phyloP scores from a whole-genome alignment of 1,140 invertebrate genomes.

The Physella acuta region DNA sequence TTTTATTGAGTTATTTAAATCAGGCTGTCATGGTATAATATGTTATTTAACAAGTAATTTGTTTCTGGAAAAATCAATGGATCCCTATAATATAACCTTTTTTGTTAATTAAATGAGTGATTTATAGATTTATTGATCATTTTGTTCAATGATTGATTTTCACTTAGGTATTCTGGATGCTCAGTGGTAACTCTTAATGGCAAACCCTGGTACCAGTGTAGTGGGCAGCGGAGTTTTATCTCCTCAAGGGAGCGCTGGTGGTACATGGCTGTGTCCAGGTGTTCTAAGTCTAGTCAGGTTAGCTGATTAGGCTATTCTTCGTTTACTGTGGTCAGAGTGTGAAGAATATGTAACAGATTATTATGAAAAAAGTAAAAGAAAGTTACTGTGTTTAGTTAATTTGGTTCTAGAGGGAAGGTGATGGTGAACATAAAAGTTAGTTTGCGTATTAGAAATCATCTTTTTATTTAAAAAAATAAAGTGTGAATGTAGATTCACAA shows the following conservation, averaged over 20 bases:
- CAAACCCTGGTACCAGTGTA: slow-evolving; percentile 28
- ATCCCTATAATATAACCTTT: not conserved
- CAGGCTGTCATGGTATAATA: not conserved
- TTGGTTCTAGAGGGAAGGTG: too few relatives aligned
- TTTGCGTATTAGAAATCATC: too few relatives aligned
- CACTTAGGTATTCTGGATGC: slow-evolving; percentile 34
- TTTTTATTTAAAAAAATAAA: too few relatives aligned
- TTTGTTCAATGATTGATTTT: not conserved
- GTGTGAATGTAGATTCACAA: too few relatives aligned
- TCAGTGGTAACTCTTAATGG: slow-evolving; percentile 22
- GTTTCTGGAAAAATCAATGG: not conserved
- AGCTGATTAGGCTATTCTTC: too few relatives aligned
- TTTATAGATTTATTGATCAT: too few relatives aligned
- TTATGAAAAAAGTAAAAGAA: too few relatives aligned
- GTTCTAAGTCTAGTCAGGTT: too few relatives aligned
- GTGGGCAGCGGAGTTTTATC: slow-evolving; percentile 39
- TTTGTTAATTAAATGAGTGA: not conserved
- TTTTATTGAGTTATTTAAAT: not conserved
- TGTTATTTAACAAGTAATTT: not conserved
- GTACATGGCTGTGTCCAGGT: slow-evolving; percentile 53
- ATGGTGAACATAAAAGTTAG: too few relatives aligned
- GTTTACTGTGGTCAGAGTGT: too few relatives aligned
- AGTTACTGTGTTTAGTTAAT: too few relatives aligned
- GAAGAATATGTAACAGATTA: too few relatives aligned
- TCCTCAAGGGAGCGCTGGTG: slow-evolving; percentile 54